A percentile compares a stretch with the other conserved stretches of the same genome.
Conservation (phyloP, 1,140 invertebrate species). For the Procambarus clarkii region DNA sequence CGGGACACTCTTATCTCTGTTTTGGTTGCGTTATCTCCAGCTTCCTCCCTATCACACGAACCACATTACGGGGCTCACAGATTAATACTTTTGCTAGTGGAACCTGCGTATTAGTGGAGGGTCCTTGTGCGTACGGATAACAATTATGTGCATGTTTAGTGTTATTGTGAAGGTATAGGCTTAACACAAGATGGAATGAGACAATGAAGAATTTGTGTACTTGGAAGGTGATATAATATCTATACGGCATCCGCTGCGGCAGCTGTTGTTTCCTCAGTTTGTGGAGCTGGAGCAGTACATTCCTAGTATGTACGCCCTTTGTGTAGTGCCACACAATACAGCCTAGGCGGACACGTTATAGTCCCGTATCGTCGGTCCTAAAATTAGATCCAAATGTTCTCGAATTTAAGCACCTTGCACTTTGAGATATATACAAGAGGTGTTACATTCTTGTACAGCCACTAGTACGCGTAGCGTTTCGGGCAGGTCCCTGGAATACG, state of each 20-base stretch:
- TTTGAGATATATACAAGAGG: no score
- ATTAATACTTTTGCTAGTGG: background rate
- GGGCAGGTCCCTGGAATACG: no score
- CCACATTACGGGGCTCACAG: background rate
- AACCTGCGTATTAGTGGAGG: background rate
- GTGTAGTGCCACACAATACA: no score
- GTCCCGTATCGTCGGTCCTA: no score
- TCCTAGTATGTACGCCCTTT: background rate
- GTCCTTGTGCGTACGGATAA: background rate
- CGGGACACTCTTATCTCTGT: constrained; percentile 23
- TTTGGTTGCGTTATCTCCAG: background rate
- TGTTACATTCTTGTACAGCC: no score
- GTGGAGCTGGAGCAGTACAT: background rate
- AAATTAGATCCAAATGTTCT: no score
- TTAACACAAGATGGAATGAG: background rate
- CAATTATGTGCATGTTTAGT: background rate
- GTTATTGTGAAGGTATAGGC: background rate
- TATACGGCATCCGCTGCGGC: background rate
- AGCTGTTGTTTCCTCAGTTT: background rate
- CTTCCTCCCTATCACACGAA: constrained; percentile 10
- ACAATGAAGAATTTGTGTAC: background rate
- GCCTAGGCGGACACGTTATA: no score
- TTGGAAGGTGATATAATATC: background rate
- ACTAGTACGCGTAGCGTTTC: no score
- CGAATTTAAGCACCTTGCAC: no score